These are phyloP conservation scores for Capra hircus DNA, from an alignment of 2,113 vertebrate species.

Conservation along the genomic window DNA sequence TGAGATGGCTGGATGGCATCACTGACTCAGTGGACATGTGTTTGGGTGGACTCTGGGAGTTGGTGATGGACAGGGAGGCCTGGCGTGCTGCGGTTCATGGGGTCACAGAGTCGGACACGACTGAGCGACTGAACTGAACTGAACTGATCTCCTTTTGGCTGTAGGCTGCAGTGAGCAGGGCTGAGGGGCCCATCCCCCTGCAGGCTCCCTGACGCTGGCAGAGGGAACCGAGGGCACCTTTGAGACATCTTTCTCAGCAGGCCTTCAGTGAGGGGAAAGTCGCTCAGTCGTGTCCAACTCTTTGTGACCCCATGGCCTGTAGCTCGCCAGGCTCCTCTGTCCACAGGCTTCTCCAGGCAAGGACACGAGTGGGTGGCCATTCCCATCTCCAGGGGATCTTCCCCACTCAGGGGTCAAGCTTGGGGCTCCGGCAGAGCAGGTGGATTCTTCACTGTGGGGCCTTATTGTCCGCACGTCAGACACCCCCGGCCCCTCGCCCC, in stretches of 20 bases:
- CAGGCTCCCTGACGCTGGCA: not conserved
- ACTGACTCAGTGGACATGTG: fast-evolving
- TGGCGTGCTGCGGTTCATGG: too few species aligned
- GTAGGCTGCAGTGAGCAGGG: not conserved
- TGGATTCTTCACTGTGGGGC: fast-evolving
- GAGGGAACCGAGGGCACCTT: not conserved
- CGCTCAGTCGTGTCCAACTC: not conserved
- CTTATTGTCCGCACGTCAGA: fast-evolving
- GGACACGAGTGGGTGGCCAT: not conserved
- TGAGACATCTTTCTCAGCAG: not conserved
- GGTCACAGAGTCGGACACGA: not conserved
- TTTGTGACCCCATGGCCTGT: not conserved
- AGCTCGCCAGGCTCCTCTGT: not conserved
- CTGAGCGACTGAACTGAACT: not conserved
- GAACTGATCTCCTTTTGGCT: not conserved
- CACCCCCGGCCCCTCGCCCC: fast-evolving
- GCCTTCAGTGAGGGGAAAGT: not conserved
- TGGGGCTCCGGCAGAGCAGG: not conserved
- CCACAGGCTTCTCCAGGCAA: not conserved
- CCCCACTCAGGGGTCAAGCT: not conserved
- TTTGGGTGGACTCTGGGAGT: too few species aligned
- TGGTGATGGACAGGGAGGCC: not conserved
- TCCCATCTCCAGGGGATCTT: not conserved
- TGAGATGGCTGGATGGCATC: too few species aligned
- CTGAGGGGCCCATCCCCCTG: not conserved